Evolutionary conservation across 2,888 invertebrate species (phyloP).

Genomic region (Callimorpha dominula): DNA sequence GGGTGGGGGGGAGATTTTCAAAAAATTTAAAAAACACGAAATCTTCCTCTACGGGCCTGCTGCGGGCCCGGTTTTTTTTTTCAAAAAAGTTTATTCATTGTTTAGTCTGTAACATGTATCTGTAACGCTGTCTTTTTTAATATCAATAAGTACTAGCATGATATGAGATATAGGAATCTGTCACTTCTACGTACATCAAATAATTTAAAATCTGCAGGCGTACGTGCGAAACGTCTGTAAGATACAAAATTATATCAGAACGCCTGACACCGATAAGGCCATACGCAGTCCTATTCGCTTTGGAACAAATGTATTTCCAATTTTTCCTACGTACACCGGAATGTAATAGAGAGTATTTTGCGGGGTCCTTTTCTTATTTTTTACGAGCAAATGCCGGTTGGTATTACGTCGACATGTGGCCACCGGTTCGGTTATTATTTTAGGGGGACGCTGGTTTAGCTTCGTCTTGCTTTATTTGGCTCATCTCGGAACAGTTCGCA

Average conservation of each 20-base stretch:
- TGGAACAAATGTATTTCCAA: conserved; percentile 78
- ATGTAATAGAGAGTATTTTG: conserved; percentile 81
- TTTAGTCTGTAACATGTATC: too few relatives aligned
- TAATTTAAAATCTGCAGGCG: conserved; percentile 33
- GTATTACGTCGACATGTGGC: conserved; percentile 82
- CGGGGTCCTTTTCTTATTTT: conserved; percentile 80
- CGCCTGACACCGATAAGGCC: conserved; percentile 41
- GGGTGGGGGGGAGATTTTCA: too few relatives aligned
- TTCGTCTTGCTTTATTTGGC: conserved; percentile 63
- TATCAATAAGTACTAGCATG: conserved; percentile 26
- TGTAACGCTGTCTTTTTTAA: background rate
- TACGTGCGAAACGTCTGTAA: conserved; percentile 31
- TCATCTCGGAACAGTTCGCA: conserved; percentile 45
- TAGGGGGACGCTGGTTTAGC: conserved; percentile 63
- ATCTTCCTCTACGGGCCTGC: too few relatives aligned
- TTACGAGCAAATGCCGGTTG: conserved; percentile 75
- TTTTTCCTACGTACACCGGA: conserved; percentile 69
- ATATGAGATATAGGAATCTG: conserved; percentile 31
- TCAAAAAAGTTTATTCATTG: too few relatives aligned
- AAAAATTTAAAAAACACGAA: too few relatives aligned
- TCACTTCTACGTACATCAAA: conserved; percentile 38
- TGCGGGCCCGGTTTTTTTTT: too few relatives aligned
- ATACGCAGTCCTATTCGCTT: conserved; percentile 56
- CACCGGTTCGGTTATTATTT: conserved; percentile 79
- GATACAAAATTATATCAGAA: conserved; percentile 50